Base-by-base conservation (phyloP, 2,113 vertebrate species). In the Carollia perspicillata region DNA sequence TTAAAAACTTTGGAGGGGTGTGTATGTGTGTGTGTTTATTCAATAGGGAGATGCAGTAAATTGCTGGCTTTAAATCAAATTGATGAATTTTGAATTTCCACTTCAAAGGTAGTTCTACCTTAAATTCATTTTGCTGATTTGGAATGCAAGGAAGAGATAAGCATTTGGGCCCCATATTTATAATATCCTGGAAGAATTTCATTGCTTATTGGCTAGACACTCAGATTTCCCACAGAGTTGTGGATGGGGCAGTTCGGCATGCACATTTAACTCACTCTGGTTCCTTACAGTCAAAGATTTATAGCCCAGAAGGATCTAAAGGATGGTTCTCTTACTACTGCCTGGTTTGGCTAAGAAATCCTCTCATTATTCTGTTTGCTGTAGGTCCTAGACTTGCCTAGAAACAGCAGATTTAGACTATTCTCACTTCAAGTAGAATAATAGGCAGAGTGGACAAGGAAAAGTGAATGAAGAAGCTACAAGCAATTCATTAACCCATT, bases 351-450 rank as follows among this genome's bases (percentile, higher is more conserved):
- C 84, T 85, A 83, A 95, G 79, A 97, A 85, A 87, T 79, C 77
- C 89, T 92, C 89, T 23, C 37, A 51, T 0, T 0, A 53, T 66
- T 81, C 22, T 95, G 91, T 84, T 93, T 96, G 65, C 94, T 94
- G 58, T 81, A 83, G 88, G 95, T 33, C 0, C 68, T 95, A 85
- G 94, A 80, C 95, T 97, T 97, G 96, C 96, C 95, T 98, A 96
- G 97, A 97, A 97, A 96, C 89, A 97, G 95, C 96, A 97, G 84
- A 94, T 23, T 18, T 96, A 88, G 49, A 96, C 95, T 93, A 81
- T 97, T 80, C 92, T 96, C 95, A 95, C 96, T 96, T 97, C 87
- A 97, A 90, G 95, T 95, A 94, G 75, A 97, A 97, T 97, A 89
- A 95, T 77, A 96, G 84, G 58, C 40, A 66, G 42, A 58, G 47